These are phyloP conservation scores for Mormyrus iriodes DNA, from an alignment of 2,113 vertebrate species.

Conservation along the genomic window DNA sequence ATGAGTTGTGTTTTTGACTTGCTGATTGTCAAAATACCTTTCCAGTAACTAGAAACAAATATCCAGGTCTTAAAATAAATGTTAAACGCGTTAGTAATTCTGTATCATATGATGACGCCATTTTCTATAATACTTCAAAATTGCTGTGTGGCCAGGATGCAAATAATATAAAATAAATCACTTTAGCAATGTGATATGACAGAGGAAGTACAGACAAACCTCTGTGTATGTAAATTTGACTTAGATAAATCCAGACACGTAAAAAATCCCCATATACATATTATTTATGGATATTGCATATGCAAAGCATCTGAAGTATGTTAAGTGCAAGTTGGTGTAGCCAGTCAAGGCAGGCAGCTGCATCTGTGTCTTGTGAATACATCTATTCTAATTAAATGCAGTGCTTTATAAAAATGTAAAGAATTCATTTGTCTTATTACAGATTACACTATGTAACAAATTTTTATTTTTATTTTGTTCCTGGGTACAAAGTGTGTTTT, in stretches of 20 bases:
- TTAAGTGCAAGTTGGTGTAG: neutral
- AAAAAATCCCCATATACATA: neutral
- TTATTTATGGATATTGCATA: neutral
- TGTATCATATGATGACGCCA: neutral
- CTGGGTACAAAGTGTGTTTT: too few species aligned
- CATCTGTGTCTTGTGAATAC: neutral
- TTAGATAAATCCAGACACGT: neutral
- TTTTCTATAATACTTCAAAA: neutral
- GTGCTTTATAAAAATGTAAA: neutral
- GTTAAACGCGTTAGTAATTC: neutral
- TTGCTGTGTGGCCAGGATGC: constrained; percentile 1
- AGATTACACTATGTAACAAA: too few species aligned
- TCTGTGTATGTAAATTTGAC: neutral
- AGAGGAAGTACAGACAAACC: neutral
- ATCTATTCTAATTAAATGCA: neutral
- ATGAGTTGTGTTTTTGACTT: constrained; percentile 5
- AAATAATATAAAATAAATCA: neutral
- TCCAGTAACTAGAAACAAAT: neutral
- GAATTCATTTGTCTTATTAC: neutral
- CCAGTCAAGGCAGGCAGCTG: neutral
- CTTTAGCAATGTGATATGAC: neutral
- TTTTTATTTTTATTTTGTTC: too few species aligned
- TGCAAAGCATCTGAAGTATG: neutral
- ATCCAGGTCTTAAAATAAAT: neutral
- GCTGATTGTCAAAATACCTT: constrained; percentile 13